phyloP scores from a whole-genome alignment of 2,888 invertebrate genomes.

The Thereva unica region DNA sequence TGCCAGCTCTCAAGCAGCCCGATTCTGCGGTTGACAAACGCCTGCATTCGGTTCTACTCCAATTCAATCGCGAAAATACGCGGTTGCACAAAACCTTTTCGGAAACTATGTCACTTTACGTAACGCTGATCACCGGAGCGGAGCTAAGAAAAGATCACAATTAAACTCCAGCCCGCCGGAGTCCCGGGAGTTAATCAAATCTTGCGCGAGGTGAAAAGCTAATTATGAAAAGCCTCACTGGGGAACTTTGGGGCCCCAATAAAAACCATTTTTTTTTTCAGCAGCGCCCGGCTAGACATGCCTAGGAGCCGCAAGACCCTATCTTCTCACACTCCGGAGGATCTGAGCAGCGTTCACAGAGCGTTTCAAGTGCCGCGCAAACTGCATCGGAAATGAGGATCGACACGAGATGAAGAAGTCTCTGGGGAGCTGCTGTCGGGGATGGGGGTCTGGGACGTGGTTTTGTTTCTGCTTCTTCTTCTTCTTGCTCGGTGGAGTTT shows the following conservation, averaged over 20 bases:
- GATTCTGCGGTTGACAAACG: slow-evolving; percentile 13
- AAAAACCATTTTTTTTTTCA: slow-evolving; percentile 20
- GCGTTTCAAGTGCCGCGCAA: slow-evolving; percentile 29
- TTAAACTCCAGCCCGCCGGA: slow-evolving; percentile 26
- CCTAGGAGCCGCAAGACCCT: slow-evolving; percentile 20
- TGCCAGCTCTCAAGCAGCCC: not conserved
- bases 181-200: slow-evolving; percentile 24
- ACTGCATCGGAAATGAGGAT: slow-evolving; percentile 32
- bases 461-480: slow-evolving; percentile 2
- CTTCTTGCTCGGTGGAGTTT: slow-evolving; percentile 20
- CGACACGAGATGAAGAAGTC: not conserved
- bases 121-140: slow-evolving; percentile 34
- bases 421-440: not conserved
- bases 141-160: slow-evolving; percentile 28
- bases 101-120: slow-evolving; percentile 36
- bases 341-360: slow-evolving; percentile 10
- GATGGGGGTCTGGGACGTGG: slow-evolving; percentile 1
- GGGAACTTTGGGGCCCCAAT: slow-evolving; percentile 25
- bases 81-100: slow-evolving; percentile 18
- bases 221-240: slow-evolving; percentile 32
- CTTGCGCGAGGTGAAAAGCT: slow-evolving; percentile 35
- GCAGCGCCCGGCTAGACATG: slow-evolving; percentile 2
- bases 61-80: slow-evolving; percentile 32
- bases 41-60: slow-evolving; percentile 27
- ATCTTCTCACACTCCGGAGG: slow-evolving; percentile 33